Evolutionary conservation across 30 jellyfish, hydroid and myxozoan genomes (phyloP), one percentile per base, ranked within the genome.

Genomic region (Turritopsis dohrnii): DNA sequence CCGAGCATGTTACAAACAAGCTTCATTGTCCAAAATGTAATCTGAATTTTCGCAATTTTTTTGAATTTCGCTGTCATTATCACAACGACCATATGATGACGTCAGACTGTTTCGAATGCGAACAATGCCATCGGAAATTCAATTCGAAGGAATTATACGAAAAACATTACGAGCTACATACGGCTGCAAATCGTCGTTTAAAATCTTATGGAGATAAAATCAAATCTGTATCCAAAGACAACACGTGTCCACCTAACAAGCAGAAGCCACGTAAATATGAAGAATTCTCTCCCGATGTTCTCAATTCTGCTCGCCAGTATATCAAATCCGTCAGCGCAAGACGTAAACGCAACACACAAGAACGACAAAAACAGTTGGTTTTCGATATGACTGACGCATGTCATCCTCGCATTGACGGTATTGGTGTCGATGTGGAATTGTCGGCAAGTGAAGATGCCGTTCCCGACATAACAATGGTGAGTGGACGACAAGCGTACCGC

Each of bases 51-150:
- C 28, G 77, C 0, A 69, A 27, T 27, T 69, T 69, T 27, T n/a
- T n/a, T 21, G 77, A 69, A 16, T 69, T 69, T 69, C 77, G 77
- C 30, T 27, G 30, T n/a, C 77, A 69, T 27, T 69, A 69, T 69
- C 77, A 69, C 17, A n/a, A 27, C 31, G 31, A 69, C 19, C 77
- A 27, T n/a, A 69, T 8, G 19, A 21, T 27, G 17, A 27, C 77
- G 8, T 1, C 77, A 69, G 77, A 69, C 19, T 23, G 31, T 1
- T 80, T 28, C n/a, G 87, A 80, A 20, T 82, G 89, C 66, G 28
- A 31, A 65, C 28, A 66, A 16, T 82, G 89, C 71, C 89, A 82
- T 25, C 75, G 85, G 31, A 82, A 82, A 28, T 82, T 82, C 41
- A 26, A 27, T 30, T 65, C 89, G 16, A 82, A 82, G 52, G 85